Percentiles rank a stretch among this genome's conserved stretches.
Evolutionary conservation across 1,140 invertebrate genomes (phyloP).

Genomic region (Drosophila bifasciata): DNA sequence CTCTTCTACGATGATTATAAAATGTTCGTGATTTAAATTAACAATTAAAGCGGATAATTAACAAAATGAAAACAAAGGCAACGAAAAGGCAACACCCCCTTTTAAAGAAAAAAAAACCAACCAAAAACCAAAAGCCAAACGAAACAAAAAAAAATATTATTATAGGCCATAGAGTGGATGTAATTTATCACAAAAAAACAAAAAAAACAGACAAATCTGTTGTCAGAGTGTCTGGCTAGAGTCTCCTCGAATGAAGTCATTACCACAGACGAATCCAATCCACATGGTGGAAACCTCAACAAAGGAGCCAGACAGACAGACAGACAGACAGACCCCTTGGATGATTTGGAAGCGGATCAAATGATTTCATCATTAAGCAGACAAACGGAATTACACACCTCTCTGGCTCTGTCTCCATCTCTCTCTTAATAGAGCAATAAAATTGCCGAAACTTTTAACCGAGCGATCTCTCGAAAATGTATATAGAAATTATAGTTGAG

Average conservation of each 20-base stretch:
- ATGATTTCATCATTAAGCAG: slow-evolving; percentile 50
- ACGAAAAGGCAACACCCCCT: slow-evolving; percentile 26
- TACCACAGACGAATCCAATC: slow-evolving; percentile 67
- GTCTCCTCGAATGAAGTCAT: slow-evolving; percentile 63
- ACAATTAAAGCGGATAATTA: slow-evolving; percentile 76
- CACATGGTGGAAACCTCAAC: slow-evolving; percentile 10
- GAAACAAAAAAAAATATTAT: slow-evolving; percentile 50
- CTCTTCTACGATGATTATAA: slow-evolving; percentile 8
- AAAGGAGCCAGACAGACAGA: too few relatives aligned
- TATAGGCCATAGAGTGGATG: slow-evolving; percentile 46
- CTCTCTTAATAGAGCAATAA: slow-evolving; percentile 25
- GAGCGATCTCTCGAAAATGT: slow-evolving; percentile 22
- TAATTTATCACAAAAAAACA: slow-evolving; percentile 46
- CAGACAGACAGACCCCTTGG: slow-evolving; percentile 15
- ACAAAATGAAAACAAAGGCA: slow-evolving; percentile 66
- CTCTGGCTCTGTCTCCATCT: background rate
- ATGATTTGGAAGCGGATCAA: slow-evolving; percentile 32
- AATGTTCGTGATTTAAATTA: slow-evolving; percentile 65
- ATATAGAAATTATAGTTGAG: slow-evolving; percentile 3
- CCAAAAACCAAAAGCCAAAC: background rate
- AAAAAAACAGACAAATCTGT: slow-evolving; percentile 25
- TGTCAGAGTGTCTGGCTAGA: slow-evolving; percentile 14
- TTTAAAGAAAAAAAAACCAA: slow-evolving; percentile 7
- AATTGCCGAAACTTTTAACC: slow-evolving; percentile 23
- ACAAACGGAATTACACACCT: slow-evolving; percentile 14